These are phyloP conservation scores for Pyrrhosoma nymphula DNA, from an alignment of 2,888 invertebrate species.

Conservation along the genomic window DNA sequence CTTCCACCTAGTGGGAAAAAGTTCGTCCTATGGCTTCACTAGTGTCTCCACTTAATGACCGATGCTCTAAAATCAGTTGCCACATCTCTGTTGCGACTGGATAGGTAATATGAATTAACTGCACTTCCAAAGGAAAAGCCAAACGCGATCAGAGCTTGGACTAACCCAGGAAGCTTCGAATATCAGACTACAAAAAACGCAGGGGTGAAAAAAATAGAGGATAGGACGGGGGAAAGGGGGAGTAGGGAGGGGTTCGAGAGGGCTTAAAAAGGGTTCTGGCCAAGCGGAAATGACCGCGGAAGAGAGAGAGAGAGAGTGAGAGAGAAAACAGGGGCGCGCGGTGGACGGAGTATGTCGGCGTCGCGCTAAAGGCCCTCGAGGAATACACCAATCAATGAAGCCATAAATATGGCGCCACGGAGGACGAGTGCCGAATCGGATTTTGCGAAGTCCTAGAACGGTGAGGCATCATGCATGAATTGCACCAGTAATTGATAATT, in stretches of 20 bases:
- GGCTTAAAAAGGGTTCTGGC: background rate
- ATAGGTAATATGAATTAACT: background rate
- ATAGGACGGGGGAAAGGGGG: background rate
- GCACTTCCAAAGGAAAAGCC: background rate
- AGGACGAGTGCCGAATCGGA: background rate
- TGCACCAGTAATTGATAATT: background rate
- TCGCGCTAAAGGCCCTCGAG: background rate
- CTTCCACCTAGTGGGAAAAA: no score
- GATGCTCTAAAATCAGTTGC: background rate
- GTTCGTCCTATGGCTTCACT: background rate
- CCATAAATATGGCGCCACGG: background rate
- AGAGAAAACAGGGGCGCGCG: background rate
- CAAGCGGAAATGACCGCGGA: background rate
- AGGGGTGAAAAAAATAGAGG: background rate
- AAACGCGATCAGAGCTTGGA: background rate
- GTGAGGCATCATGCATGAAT: background rate
- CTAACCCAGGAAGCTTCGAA: background rate
- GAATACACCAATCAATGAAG: conserved; percentile 36
- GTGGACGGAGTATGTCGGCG: background rate
- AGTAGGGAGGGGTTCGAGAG: background rate
- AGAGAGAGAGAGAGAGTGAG: background rate
- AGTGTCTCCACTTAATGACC: background rate
- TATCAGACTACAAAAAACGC: background rate
- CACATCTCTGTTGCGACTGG: background rate
- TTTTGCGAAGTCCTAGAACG: background rate